These are phyloP conservation scores for Pitta sordida DNA, from an alignment of 2,113 vertebrate genomes.

Conservation along the genomic window DNA sequence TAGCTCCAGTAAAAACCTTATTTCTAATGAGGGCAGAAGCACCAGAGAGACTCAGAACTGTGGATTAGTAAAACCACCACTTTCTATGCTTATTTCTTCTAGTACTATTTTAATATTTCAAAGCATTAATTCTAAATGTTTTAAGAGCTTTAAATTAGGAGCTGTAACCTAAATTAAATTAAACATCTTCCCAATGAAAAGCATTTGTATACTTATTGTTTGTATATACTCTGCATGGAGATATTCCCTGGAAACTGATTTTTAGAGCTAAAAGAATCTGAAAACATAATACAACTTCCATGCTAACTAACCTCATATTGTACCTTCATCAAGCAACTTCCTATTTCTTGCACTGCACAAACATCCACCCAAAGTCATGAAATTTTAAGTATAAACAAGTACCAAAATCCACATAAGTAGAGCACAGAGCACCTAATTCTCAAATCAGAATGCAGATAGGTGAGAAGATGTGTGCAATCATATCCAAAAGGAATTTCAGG, in stretches of 20 bases:
- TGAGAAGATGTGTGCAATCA: not conserved
- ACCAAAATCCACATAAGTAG: not conserved
- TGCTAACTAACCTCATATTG: constrained; percentile 29
- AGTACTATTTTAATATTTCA: constrained; percentile 67
- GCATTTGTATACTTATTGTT: constrained; percentile 46
- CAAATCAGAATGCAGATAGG: constrained; percentile 24
- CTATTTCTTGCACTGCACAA: constrained; percentile 11
- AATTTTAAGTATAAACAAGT: constrained; percentile 62
- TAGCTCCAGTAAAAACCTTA: not conserved
- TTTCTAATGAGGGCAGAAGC: not conserved
- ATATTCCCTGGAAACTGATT: constrained; percentile 36
- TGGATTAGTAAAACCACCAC: not conserved
- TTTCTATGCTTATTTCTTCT: constrained; percentile 33
- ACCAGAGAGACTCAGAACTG: not conserved
- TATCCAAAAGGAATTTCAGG: not conserved
- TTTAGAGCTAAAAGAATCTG: constrained; percentile 24
- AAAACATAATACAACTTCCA: constrained; percentile 13
- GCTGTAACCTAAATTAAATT: constrained; percentile 62
- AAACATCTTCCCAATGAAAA: constrained; percentile 16
- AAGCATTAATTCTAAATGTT: constrained; percentile 56
- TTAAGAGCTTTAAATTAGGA: constrained; percentile 70
- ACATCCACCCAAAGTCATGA: constrained; percentile 15
- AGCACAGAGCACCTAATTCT: constrained; percentile 24
- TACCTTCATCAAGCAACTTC: not conserved
- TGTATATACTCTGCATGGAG: constrained; percentile 30